A percentile compares a stretch with the other conserved stretches of the same genome.
phyloP scores from a whole-genome alignment of 2,888 invertebrate species.

The Bruchidius siliquastri region DNA sequence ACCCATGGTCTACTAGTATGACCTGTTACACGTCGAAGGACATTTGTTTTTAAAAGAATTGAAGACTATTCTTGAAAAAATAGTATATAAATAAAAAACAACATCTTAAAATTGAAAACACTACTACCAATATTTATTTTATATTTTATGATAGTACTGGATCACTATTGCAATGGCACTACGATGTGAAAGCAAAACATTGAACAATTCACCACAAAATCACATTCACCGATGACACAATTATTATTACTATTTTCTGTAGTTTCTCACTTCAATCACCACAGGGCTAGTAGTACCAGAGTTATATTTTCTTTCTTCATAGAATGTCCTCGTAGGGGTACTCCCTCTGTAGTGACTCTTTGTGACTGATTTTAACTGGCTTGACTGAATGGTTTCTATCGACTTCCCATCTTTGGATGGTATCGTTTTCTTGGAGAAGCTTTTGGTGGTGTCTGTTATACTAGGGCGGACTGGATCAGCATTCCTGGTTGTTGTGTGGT shows the following conservation, averaged over 20 bases:
- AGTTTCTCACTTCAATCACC: conserved; percentile 57
- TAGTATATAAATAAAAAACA: no score
- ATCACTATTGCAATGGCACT: neutral
- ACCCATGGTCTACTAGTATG: no score
- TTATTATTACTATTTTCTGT: conserved; percentile 17
- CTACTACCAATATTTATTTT: no score
- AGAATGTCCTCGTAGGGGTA: conserved; percentile 42
- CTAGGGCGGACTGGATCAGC: conserved; percentile 64
- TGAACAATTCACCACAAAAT: neutral
- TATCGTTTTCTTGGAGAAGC: conserved; percentile 63
- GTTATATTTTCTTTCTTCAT: conserved; percentile 50
- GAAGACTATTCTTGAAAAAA: no score
- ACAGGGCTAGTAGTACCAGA: conserved; percentile 49
- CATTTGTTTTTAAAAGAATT: no score
- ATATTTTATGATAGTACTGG: no score
- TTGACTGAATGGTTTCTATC: conserved; percentile 65
- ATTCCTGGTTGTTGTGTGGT: conserved; percentile 62
- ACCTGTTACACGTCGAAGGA: no score
- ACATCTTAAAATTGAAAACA: no score
- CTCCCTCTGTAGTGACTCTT: conserved; percentile 43
- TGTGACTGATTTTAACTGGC: conserved; percentile 66
- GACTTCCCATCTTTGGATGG: conserved; percentile 61
- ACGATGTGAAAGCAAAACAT: neutral
- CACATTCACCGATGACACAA: neutral
- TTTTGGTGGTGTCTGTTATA: conserved; percentile 67